A percentile compares a stretch with the other conserved stretches of the same genome.
Conservation (phyloP, 2,113 vertebrate species). For the Elachura formosa region DNA sequence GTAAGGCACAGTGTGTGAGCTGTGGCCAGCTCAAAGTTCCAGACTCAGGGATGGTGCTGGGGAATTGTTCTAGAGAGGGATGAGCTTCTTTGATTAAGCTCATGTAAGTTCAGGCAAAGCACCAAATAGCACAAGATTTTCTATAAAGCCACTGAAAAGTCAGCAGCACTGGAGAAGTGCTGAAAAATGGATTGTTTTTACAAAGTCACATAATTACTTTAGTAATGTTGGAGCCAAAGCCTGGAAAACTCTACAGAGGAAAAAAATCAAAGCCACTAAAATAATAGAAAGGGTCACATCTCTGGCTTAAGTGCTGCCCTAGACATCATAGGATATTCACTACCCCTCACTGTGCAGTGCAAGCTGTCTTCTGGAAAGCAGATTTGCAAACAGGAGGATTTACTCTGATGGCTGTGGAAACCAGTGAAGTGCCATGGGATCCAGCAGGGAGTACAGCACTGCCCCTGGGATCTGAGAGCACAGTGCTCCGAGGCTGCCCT, state of each 20-base stretch:
- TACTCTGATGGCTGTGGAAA: background rate
- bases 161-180: background rate
- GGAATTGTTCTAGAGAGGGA: background rate
- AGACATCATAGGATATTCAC: background rate
- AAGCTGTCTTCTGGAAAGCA: background rate
- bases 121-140: background rate
- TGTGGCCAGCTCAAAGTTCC: background rate
- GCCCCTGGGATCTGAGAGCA: background rate
- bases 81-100: background rate
- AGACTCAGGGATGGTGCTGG: background rate
- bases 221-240: background rate
- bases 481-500: background rate
- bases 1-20: fast-evolving
- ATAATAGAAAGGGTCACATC: background rate
- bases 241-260: background rate
- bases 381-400: background rate
- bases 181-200: conserved; percentile 35
- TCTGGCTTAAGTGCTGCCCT: background rate
- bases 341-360: background rate
- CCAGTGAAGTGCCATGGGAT: background rate
- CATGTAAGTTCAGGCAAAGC: background rate
- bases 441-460: background rate
- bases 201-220: background rate
- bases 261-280: background rate
- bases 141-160: background rate